A percentile compares a stretch with the other conserved stretches of the same genome.
Conservation (phyloP, 2,113 vertebrate species). For the Hydrochoerus hydrochaeris region DNA sequence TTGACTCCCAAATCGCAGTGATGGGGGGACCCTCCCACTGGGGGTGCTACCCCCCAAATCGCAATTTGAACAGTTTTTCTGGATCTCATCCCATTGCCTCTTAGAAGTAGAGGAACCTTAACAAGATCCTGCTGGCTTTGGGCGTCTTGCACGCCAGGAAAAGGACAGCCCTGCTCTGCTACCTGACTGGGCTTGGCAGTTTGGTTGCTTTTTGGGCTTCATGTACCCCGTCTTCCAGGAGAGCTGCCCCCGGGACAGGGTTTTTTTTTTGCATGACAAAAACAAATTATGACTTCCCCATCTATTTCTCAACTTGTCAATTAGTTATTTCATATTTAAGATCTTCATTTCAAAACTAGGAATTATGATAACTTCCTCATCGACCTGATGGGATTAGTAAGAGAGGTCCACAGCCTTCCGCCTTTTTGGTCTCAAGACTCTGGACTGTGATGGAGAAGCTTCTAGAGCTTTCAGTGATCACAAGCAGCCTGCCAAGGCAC, state of each 20-base stretch:
- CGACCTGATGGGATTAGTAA: neutral
- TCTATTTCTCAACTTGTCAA: neutral
- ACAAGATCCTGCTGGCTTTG: rapidly evolving
- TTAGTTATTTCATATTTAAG: neutral
- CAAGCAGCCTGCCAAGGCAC: neutral
- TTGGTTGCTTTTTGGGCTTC: neutral
- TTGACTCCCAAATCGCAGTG: neutral
- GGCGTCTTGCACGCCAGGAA: neutral
- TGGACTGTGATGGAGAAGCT: neutral
- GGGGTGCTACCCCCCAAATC: neutral
- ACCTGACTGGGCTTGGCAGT: neutral
- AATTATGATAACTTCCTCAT: neutral
- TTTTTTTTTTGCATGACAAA: neutral
- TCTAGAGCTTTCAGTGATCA: neutral
- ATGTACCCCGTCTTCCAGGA: too few relatives aligned
- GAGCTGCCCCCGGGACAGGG: neutral
- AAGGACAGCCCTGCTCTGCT: neutral
- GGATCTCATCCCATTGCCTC: neutral
- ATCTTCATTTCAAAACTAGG: neutral
- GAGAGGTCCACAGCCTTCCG: neutral
- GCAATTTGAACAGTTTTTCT: neutral
- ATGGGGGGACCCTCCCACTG: neutral
- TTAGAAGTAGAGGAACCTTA: neutral
- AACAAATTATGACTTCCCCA: neutral
- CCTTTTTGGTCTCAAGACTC: neutral